Base-by-base conservation (phyloP, 2,888 invertebrate species). In the Stegana nigrithorax region DNA sequence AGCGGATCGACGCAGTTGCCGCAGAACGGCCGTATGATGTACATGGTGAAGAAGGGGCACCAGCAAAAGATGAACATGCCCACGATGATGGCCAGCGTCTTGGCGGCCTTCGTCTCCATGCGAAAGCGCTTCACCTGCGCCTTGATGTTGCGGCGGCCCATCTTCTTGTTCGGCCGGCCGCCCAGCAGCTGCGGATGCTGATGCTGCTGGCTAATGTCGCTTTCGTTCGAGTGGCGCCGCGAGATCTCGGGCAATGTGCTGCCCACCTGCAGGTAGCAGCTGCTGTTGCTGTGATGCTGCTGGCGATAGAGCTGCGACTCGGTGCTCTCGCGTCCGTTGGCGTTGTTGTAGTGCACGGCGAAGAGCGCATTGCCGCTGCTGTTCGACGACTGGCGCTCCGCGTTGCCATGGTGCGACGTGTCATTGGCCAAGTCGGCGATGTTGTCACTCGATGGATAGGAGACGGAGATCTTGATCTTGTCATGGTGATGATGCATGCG, bases 1-100 rank as follows among this genome's bases (percentile, higher is more conserved):
- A 95, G 87, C 0, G 92, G 91, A 68, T 93, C 91, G 39, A 96
- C 94, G 85, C 96, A 96, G 65, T 92, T 89, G 45, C 90, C 91
- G 83, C 94, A 95, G 84, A 95, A 97, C 0, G 96, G 96, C 10
- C 95, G 89, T 60, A 96, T 90, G 53, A 97, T 89, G 85, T 97
- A 97, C 87, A 96, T 94, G 50, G 96, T 95, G 87, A 98, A 97
- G 88, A 98, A 98, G 0, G 97, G 97, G 62, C 96, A 89, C 98
- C 98, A 98, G 86, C 98, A 98, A 80, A 94, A 90, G 61, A 97
- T 96, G 87, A 98, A 98, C 50, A 96, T 94, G 1, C 98, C 98
- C 3, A 98, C 97, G 68, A 98, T 98, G 70, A 98, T 97, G 65
- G 96, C 97, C 59, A 98, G 88, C 0, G 97, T 97, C 86, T 97